Base-by-base conservation (phyloP, 2,113 vertebrate genomes). In the Anolis carolinensis region DNA sequence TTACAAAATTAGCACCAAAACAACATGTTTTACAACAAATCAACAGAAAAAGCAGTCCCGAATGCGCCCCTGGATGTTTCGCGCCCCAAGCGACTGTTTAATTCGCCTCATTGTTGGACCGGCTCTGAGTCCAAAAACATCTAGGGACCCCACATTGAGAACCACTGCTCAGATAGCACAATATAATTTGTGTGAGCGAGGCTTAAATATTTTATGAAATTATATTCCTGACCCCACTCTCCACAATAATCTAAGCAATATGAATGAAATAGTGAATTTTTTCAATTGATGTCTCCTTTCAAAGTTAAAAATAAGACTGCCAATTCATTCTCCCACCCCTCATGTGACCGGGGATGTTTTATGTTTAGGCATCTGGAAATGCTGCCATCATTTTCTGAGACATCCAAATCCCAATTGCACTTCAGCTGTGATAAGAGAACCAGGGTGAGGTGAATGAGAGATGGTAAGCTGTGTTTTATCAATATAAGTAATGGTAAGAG, bases 401-500 rank as follows among this genome's bases (percentile, higher is more conserved):
- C 55, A 95, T 92, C 94, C 93, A 94, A 95, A 96, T 95, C 95
- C 86, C 93, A 92, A 89, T 95, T 91, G 88, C 90, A 92, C 11
- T 81, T 80, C 79, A 1, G 68, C 92, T 94, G 93, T 92, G 95
- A 95, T 94, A 92, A 94, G 95, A 94, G 88, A 90, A 89, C 92
- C 77, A 89, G 92, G 81, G 72, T 87, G 59, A 94, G 94, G 92
- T 3, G 63, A 93, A 96, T 96, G 93, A 96, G 93, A 94, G 91
- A 92, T 89, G 91, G 91, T 92, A 90, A 88, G 89, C 87, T 68
- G 65, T 68, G 65, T 68, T 95, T 96, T 96, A 95, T 96, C 96
- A 95, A 93, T 95, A 94, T 94, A 95, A 96, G 92, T 95, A 96
- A 95, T 95, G 92, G 94, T 62, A 85, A 96, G 90, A 95, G 91